Base-by-base conservation (phyloP, 1,140 invertebrate genomes). In the Sarcophaga peregrina region DNA sequence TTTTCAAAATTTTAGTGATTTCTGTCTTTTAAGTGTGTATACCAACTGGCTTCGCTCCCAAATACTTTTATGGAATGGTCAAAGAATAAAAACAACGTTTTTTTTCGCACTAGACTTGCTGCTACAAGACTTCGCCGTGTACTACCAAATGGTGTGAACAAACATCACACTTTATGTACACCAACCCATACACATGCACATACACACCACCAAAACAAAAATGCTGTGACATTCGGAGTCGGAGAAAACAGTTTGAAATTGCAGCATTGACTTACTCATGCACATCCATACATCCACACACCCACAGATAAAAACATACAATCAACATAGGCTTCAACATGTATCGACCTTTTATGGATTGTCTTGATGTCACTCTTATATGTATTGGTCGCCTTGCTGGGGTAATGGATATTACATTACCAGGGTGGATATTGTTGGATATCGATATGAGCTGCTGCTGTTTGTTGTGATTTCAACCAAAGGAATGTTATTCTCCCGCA, bases 321-420 rank as follows among this genome's bases (percentile, higher is more conserved):
- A 20, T n/a, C 17, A 68, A 68, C 62, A 68, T 68, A 68, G 62
- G 62, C 62, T 68, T 68, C 20, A 68, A 5, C n/a, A 68, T 68
- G 17, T 68, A 68, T 68, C 62, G 62, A 25, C 50, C 50, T 52
- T 52, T 52, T 52, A 52, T 52, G 50, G 50, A 52, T 10, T 52
- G 50, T 1, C 9, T 50, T 52, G 8, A 52, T 52, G 8, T 52
- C 9, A 10, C 8, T 9, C 50, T 52, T 3, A 52, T 52, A 52
- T 52, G 7, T 10, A 5, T 10, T 13, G 50, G 7, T 50, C 48
- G 48, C 48, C 50, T 52, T 52, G 50, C 2, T n/a, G 25, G 1
- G 13, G 50, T 52, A 52, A 52, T 10, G 50, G 50, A 10, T 52
- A 52, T 8, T 52, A 37, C 25, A 37, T 37, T 37, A 37, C 25